Evolutionary conservation across 2,797 vertebrate species (phyloP), one percentile per base, ranked within the genome.

Genomic region (Pipistrellus pipistrellus): DNA sequence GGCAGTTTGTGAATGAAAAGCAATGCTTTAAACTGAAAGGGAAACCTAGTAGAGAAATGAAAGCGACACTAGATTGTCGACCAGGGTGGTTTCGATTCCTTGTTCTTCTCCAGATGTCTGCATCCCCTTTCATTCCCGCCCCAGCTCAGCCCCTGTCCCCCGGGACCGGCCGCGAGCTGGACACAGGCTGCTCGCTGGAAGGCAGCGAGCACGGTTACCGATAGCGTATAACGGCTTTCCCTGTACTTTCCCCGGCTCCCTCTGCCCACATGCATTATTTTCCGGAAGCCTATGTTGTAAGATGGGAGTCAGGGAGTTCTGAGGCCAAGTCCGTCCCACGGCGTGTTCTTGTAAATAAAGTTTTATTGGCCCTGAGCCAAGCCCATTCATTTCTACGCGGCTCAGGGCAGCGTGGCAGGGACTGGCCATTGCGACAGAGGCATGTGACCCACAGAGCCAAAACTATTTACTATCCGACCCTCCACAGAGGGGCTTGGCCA

Each of bases 271-370:
- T 68, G 78, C 32, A 46, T 76, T 86, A 46, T 92, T 95, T 96
- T 93, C 95, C 94, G 96, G 93, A 95, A 93, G 82, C 57, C 77
- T 46, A 3, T 90, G 95, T 95, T n/a, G 94, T 85, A 96, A 97
- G 91, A 72, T n/a, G 12, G 59, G n/a, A 25, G 69, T 32, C 27
- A 8, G 80, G 71, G 78, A 41, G 53, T 55, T 48, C 4, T 0
- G 27, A 69, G 44, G 87, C 89, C 95, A 87, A 78, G 75, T 18
- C 72, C 80, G 23, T 66, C 87, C 96, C 59, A 13, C 2, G 6
- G 81, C 41, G 23, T 71, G 68, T 85, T 62, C 94, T 85, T 94
- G 93, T 96, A 89, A 94, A 95, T 95, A 94, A 95, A 97, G 96
- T 96, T 96, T 96, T 96, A 95, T 96, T 91, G 96, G 97, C 72